Base-by-base conservation (phyloP, 2,888 invertebrate species). In the Copidosoma aretas region DNA sequence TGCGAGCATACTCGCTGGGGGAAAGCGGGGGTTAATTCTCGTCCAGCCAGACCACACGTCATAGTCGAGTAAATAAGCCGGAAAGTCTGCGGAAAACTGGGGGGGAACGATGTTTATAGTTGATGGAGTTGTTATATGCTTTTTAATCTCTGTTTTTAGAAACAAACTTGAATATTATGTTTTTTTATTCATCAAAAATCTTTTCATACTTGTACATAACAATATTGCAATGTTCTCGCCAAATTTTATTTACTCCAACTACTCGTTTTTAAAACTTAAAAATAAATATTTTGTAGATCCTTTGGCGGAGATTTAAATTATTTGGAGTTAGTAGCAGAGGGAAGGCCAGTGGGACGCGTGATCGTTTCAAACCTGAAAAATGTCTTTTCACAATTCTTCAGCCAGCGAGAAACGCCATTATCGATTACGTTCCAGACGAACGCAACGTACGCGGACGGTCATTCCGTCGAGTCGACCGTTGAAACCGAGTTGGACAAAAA, bases 281-380 rank as follows among this genome's bases (percentile, higher is more conserved):
- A 61, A 25, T 43, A 21, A 21, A 51, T 21, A 19, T 58, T 54
- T 67, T 63, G 4, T 65, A 82, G 81, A 68, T 77, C 62, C 68
- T 68, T 75, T 10, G 79, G 74, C 63, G 73, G 76, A 41, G 81
- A 81, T 64, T 65, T 72, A 52, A 79, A 75, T 64, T 67, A 64
- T n/a, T 77, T 76, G 21, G 69, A 75, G 4, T 64, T 74, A 39
- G 57, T 68, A 17, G 74, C 68, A 14, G 76, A 77, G 10, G 76
- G 76, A 25, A 59, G 71, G n/a, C 78, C 84, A 58, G 84, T 85
- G 71, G 84, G 85, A 62, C 80, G 84, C 22, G 82, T 86, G 4
- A 86, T 86, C 71, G 84, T 86, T 4, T 85, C 86, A 46, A 82
- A 85, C 67, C 75, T 87, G 68, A 83, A 86, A 74, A 87, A 85